Percentiles rank a stretch among this genome's conserved stretches.
Evolutionary conservation across 2,113 vertebrate species (phyloP).

Genomic region (Phaethon lepturus): DNA sequence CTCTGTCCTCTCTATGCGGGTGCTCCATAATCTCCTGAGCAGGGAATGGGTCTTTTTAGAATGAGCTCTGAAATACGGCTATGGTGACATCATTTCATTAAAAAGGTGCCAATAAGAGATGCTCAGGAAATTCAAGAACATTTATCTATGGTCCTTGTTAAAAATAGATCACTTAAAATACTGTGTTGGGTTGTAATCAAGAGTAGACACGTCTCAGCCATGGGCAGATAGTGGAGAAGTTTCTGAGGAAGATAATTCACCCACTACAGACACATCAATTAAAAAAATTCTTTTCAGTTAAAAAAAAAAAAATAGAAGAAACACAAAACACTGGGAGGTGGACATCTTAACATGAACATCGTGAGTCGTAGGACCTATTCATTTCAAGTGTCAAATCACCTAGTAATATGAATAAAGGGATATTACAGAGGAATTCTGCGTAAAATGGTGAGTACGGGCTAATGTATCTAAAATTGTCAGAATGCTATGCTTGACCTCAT

Average conservation of each 20-base stretch:
- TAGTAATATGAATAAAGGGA: neutral
- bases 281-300: neutral
- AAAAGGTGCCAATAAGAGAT: neutral
- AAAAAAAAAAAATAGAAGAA: neutral
- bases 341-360: neutral
- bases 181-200: neutral
- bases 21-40: neutral
- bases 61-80: neutral
- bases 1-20: neutral
- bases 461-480: neutral
- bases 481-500: neutral
- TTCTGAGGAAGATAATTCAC: neutral
- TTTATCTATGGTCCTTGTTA: neutral
- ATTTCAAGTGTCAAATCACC: neutral
- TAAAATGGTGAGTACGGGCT: neutral
- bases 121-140: constrained; percentile 7
- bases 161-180: constrained; percentile 7
- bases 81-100: neutral
- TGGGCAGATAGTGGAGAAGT: neutral
- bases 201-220: neutral
- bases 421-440: neutral
- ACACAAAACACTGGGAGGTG: neutral
- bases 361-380: neutral
- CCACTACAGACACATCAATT: neutral
- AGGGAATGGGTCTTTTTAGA: neutral